Evolutionary conservation across 2,113 vertebrate species (phyloP).

Genomic region (Phrynosoma blainvillii): DNA sequence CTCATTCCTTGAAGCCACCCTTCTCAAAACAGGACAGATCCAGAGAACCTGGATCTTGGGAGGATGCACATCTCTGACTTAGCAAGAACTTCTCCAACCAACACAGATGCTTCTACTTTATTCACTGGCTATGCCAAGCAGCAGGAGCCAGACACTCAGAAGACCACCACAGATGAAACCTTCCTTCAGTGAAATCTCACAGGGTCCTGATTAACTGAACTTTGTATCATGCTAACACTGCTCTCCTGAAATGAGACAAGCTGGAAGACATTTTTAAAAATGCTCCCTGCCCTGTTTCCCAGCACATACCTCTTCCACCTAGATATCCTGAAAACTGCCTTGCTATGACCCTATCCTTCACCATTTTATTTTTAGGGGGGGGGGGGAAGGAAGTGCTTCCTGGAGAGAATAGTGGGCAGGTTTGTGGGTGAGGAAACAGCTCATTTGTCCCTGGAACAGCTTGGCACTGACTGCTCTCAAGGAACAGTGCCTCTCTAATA

Average conservation of each 20-base stretch:
- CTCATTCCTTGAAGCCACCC: not conserved
- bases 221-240: too few species aligned
- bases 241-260: not conserved
- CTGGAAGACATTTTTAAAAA: not conserved
- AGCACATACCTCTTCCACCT: not conserved
- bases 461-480: not conserved
- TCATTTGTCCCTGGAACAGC: not conserved
- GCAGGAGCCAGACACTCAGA: not conserved
- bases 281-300: not conserved
- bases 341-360: too few species aligned
- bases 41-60: too few species aligned
- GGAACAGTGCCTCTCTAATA: fast-evolving
- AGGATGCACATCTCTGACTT: not conserved
- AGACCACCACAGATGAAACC: too few species aligned
- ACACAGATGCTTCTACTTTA: not conserved
- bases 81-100: not conserved
- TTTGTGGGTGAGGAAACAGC: too few species aligned
- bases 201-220: not conserved
- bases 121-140: not conserved
- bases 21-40: not conserved
- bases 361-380: not conserved
- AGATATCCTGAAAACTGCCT: not conserved
- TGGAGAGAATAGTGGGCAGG: too few species aligned
- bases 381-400: not conserved
- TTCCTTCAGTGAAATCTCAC: not conserved